Percentiles rank a stretch among this genome's conserved stretches.
Evolutionary conservation across 2,888 invertebrate species (phyloP).

Genomic region (Hyposoter didymator): DNA sequence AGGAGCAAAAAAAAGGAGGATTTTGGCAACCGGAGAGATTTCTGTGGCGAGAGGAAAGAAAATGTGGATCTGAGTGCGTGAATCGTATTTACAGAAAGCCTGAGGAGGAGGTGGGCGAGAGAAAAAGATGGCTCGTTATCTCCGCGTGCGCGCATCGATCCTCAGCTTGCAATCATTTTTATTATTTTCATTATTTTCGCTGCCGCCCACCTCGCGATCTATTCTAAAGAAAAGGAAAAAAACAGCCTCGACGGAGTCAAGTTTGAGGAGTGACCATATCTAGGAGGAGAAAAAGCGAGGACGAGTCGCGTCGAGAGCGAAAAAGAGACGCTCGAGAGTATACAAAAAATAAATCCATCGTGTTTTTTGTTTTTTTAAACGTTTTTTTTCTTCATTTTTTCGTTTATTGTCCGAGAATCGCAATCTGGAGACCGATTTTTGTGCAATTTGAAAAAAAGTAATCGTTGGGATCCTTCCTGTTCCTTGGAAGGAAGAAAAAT

Average conservation of each 20-base stretch:
- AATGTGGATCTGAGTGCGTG: conserved; percentile 1
- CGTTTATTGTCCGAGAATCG: conserved; percentile 60
- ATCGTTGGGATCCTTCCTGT: background rate
- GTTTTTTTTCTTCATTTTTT: background rate
- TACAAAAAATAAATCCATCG: conserved; percentile 35
- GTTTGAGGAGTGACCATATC: conserved; percentile 8
- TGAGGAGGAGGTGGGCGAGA: conserved; percentile 35
- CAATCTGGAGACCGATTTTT: background rate
- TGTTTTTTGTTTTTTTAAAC: background rate
- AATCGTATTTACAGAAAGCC: conserved; percentile 49
- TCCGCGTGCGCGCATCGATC: background rate
- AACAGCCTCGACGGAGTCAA: conserved; percentile 27
- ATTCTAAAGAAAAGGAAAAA: background rate
- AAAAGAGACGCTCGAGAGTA: background rate
- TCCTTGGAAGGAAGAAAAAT: background rate
- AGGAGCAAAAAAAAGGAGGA: background rate
- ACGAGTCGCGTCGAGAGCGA: background rate
- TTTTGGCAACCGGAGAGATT: background rate
- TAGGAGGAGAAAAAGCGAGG: conserved; percentile 20
- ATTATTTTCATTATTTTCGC: background rate
- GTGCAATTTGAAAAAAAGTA: conserved; percentile 2
- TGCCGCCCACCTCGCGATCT: background rate
- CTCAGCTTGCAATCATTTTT: background rate
- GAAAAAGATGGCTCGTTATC: conserved; percentile 45
- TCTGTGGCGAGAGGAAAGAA: background rate